These are phyloP conservation scores for Spicauda simplicius DNA, from an alignment of 2,888 invertebrate species.

Conservation along the genomic window DNA sequence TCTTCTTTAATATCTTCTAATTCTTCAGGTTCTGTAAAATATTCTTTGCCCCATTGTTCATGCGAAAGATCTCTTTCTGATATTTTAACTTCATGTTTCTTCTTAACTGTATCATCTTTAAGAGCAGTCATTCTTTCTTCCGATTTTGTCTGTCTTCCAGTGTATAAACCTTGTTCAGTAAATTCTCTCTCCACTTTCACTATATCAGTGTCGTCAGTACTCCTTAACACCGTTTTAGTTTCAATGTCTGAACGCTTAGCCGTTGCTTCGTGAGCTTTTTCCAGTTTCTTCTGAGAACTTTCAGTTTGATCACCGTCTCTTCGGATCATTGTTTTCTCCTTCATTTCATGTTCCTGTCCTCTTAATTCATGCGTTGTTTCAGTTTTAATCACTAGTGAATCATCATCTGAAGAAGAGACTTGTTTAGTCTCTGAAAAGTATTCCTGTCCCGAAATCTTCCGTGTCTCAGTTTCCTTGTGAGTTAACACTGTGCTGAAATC, in stretches of 20 bases:
- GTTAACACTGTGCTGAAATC: conserved; percentile 75
- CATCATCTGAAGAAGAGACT: conserved; percentile 79
- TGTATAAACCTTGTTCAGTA: conserved; percentile 75
- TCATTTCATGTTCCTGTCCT: conserved; percentile 78
- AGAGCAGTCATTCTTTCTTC: conserved; percentile 81
- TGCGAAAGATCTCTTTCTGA: conserved; percentile 81
- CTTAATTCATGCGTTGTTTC: conserved; percentile 76
- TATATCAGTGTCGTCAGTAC: conserved; percentile 72
- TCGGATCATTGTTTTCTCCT: conserved; percentile 76
- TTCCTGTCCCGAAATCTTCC: conserved; percentile 80
- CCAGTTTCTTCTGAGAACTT: conserved; percentile 79
- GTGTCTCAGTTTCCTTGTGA: conserved; percentile 80
- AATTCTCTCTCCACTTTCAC: conserved; percentile 75
- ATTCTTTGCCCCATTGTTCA: conserved; percentile 83
- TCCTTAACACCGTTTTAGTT: conserved; percentile 75
- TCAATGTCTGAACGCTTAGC: conserved; percentile 77
- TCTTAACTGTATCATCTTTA: conserved; percentile 78
- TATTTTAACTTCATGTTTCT: conserved; percentile 79
- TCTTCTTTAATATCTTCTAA: conserved; percentile 77
- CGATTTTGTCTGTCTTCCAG: conserved; percentile 75
- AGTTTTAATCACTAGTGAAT: conserved; percentile 76
- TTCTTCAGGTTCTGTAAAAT: conserved; percentile 79
- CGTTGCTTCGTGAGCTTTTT: conserved; percentile 80
- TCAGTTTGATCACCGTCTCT: conserved; percentile 79
- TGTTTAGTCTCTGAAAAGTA: conserved; percentile 77